These are phyloP conservation scores for Melitaea athalia DNA, from an alignment of 2,888 invertebrate species.

Conservation along the genomic window DNA sequence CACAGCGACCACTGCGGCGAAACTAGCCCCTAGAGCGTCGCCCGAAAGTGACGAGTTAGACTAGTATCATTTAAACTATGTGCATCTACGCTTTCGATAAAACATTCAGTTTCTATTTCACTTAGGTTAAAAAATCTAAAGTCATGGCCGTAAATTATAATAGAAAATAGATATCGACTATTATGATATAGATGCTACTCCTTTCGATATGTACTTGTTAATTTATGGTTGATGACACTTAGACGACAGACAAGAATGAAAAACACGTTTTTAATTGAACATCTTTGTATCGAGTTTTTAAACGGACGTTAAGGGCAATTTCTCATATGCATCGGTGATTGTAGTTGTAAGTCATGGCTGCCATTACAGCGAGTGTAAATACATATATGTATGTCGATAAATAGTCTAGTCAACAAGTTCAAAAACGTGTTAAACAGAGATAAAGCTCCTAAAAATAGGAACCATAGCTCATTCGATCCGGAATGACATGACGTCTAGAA, in stretches of 20 bases:
- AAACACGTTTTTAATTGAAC: not conserved
- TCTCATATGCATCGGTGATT: conserved; percentile 38
- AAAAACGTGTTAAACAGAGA: no score
- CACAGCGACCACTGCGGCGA: conserved; percentile 37
- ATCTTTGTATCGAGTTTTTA: conserved; percentile 22
- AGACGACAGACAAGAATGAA: conserved; percentile 12
- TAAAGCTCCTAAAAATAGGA: no score
- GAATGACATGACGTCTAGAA: no score
- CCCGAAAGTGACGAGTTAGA: conserved; percentile 71
- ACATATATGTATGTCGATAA: conserved; percentile 52
- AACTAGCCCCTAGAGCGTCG: conserved; percentile 58
- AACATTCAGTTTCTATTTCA: conserved; percentile 52
- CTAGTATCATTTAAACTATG: conserved; percentile 41
- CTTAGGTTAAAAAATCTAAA: conserved; percentile 59
- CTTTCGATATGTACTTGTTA: conserved; percentile 39
- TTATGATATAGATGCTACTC: conserved; percentile 42
- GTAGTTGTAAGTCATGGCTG: conserved; percentile 58
- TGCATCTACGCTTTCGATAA: conserved; percentile 44
- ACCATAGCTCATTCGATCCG: no score
- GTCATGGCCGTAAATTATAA: conserved; percentile 39
- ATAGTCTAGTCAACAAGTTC: no score
- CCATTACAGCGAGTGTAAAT: conserved; percentile 73
- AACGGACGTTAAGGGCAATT: conserved; percentile 19
- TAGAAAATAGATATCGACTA: conserved; percentile 22
- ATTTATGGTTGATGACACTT: conserved; percentile 37